Evolutionary conservation across 2,113 vertebrate genomes (phyloP).

Genomic region (Sus scrofa): T2T-Sscrofa CM000819.6:78882001-78882500

Average conservation of each 20-base stretch:
- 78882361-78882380: background rate
- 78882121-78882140: background rate
- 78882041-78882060: background rate
- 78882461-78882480: no score
- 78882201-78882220: background rate
- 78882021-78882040: background rate
- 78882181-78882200: background rate
- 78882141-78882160: background rate
- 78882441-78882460: background rate
- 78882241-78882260: background rate
- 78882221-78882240: background rate
- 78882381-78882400: background rate
- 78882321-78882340: background rate
- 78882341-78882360: background rate
- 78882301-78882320: background rate
- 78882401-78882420: background rate
- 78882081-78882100: background rate
- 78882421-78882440: background rate
- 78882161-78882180: background rate
- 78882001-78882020: background rate
- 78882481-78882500: no score
- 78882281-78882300: background rate
- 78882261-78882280: background rate
- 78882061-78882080: no score
- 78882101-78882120: background rate